Evolutionary conservation across 2,888 invertebrate genomes (phyloP).

Genomic region (Drosophila picticornis): DNA sequence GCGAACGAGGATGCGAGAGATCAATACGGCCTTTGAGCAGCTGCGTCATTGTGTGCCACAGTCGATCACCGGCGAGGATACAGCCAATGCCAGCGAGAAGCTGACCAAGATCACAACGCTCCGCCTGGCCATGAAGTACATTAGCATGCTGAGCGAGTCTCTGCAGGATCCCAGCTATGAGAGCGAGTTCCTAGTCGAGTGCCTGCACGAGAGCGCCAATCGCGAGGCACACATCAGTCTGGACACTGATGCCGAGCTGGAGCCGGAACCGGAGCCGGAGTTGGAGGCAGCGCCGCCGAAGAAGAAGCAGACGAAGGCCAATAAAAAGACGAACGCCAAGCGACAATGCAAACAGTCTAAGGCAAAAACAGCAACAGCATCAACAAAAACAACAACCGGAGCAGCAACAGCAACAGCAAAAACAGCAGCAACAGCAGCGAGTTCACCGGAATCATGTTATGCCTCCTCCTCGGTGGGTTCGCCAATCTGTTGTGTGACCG

Average conservation of each 20-base stretch:
- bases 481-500: constrained; percentile 63
- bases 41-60: constrained; percentile 91
- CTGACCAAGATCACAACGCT: constrained; percentile 96
- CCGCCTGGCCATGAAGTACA: constrained; percentile 94
- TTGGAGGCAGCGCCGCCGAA: constrained; percentile 35
- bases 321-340: constrained; percentile 57
- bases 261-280: constrained; percentile 37
- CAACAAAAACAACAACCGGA: not conserved
- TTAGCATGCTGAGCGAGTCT: constrained; percentile 90
- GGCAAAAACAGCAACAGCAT: constrained; percentile 4
- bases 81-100: constrained; percentile 89
- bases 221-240: constrained; percentile 47
- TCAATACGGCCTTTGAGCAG: constrained; percentile 94
- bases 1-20: constrained; percentile 94
- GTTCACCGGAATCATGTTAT: constrained; percentile 70
- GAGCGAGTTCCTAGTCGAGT: constrained; percentile 77
- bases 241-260: constrained; percentile 46
- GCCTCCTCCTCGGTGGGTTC: constrained; percentile 69
- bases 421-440: constrained; percentile 25
- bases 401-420: constrained; percentile 14
- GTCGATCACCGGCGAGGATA: constrained; percentile 81
- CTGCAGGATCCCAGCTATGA: constrained; percentile 86
- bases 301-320: constrained; percentile 46
- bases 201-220: constrained; percentile 69
- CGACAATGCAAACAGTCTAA: constrained; percentile 54